Evolutionary conservation across 2,888 invertebrate species (phyloP).

Genomic region (Mayetiola destructor): DNA sequence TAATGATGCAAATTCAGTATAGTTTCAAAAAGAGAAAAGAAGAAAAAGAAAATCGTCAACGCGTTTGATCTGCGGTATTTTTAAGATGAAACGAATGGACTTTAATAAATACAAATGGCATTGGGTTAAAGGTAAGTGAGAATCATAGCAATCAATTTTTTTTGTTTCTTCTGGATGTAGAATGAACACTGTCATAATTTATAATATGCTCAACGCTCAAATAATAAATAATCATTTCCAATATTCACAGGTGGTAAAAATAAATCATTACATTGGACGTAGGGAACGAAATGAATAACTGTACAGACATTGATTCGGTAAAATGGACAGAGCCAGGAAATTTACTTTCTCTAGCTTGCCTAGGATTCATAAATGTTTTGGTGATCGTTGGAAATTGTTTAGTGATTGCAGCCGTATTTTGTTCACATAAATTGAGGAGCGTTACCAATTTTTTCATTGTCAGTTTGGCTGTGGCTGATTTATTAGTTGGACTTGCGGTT

Average conservation of each 20-base stretch:
- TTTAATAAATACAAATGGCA: conserved; percentile 14
- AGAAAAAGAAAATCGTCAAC: no score
- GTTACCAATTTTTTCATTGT: conserved; percentile 96
- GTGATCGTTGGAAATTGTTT: conserved; percentile 82
- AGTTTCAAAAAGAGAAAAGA: no score
- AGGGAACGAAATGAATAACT: conserved; percentile 61
- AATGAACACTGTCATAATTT: no score
- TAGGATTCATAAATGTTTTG: conserved; percentile 72
- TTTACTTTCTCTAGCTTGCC: conserved; percentile 58
- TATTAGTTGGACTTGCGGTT: conserved; percentile 88
- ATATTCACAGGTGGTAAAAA: conserved; percentile 34
- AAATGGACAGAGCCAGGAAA: conserved; percentile 68
- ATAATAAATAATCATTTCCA: no score
- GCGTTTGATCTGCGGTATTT: no score
- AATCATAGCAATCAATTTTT: conserved; percentile 4
- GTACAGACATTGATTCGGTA: conserved; percentile 66
- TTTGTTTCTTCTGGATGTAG: no score
- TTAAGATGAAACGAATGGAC: conserved; percentile 14
- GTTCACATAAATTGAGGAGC: conserved; percentile 79
- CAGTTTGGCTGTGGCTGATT: conserved; percentile 88
- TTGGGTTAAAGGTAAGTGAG: conserved; percentile 13
- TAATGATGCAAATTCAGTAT: no score
- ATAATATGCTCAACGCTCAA: no score
- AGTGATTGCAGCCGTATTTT: conserved; percentile 83
- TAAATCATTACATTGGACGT: conserved; percentile 39